These are phyloP conservation scores for Andricus grossulariae DNA, from an alignment of 1,140 invertebrate species.

Conservation along the genomic window DNA sequence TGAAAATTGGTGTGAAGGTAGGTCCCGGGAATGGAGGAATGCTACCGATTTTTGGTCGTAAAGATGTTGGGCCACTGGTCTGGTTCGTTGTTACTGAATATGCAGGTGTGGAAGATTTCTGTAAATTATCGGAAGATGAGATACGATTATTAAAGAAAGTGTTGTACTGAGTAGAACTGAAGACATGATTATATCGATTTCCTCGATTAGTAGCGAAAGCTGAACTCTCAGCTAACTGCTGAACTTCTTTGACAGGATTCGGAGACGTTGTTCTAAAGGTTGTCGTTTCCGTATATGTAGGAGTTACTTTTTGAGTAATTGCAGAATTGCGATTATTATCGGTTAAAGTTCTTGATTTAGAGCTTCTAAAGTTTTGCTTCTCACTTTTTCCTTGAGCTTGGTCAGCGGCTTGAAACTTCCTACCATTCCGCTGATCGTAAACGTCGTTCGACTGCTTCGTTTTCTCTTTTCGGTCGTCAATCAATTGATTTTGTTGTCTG, in stretches of 20 bases:
- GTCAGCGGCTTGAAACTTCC: constrained; percentile 32
- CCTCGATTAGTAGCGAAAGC: constrained; percentile 81
- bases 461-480: constrained; percentile 54
- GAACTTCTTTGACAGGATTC: constrained; percentile 78
- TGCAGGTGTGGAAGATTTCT: constrained; percentile 45
- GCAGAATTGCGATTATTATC: constrained; percentile 53
- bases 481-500: constrained; percentile 58
- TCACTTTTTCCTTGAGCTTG: constrained; percentile 54
- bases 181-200: constrained; percentile 67
- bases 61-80: constrained; percentile 33
- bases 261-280: constrained; percentile 68
- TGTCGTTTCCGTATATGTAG: constrained; percentile 68
- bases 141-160: constrained; percentile 51
- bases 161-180: constrained; percentile 63
- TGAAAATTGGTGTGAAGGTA: constrained; percentile 67
- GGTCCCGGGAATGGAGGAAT: constrained; percentile 60
- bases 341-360: constrained; percentile 55
- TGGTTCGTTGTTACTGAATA: constrained; percentile 30
- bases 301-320: constrained; percentile 58
- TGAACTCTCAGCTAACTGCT: constrained; percentile 84
- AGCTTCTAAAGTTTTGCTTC: constrained; percentile 50
- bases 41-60: constrained; percentile 39
- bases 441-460: constrained; percentile 53
- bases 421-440: constrained; percentile 40
- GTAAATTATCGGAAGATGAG: constrained; percentile 36